phyloP scores from a whole-genome alignment of 2,797 vertebrate genomes.

The Okamejei kenojei region DNA sequence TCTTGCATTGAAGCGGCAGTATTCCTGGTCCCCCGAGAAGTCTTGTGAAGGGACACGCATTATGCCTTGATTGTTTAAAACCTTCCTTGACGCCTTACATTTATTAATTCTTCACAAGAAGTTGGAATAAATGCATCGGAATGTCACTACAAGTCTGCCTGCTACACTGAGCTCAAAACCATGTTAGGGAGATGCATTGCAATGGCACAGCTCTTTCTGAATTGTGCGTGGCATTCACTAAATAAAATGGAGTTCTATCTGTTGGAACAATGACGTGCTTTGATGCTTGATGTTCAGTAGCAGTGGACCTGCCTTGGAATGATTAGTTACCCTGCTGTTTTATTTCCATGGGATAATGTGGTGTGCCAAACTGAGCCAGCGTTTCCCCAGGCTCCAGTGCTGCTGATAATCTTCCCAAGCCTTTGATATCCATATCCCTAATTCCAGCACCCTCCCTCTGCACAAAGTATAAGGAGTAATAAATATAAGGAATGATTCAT shows the following conservation, averaged over 20 bases:
- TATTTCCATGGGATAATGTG: conserved; percentile 15
- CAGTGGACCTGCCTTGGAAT: not conserved
- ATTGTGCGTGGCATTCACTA: not conserved
- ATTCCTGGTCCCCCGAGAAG: too few relatives aligned
- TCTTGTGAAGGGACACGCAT: not conserved
- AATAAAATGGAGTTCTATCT: not conserved
- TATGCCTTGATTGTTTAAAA: too few relatives aligned
- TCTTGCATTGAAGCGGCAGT: too few relatives aligned
- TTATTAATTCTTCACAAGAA: not conserved
- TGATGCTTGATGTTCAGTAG: not conserved
- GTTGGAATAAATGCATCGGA: not conserved
- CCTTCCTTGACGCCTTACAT: not conserved
- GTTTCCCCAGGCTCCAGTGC: not conserved
- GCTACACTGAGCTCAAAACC: not conserved
- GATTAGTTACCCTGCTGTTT: not conserved
- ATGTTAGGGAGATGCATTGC: not conserved
- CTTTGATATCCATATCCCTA: conserved; percentile 29
- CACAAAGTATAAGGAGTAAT: not conserved
- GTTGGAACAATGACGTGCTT: not conserved
- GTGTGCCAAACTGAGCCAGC: conserved; percentile 1
- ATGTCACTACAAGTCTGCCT: not conserved
- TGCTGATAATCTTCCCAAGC: not conserved
- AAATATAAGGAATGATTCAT: conserved; percentile 6
- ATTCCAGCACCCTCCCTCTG: not conserved
- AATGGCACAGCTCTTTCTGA: not conserved